Base-by-base conservation (phyloP, 2,888 invertebrate species). In the Leptogaster cylindrica region DNA sequence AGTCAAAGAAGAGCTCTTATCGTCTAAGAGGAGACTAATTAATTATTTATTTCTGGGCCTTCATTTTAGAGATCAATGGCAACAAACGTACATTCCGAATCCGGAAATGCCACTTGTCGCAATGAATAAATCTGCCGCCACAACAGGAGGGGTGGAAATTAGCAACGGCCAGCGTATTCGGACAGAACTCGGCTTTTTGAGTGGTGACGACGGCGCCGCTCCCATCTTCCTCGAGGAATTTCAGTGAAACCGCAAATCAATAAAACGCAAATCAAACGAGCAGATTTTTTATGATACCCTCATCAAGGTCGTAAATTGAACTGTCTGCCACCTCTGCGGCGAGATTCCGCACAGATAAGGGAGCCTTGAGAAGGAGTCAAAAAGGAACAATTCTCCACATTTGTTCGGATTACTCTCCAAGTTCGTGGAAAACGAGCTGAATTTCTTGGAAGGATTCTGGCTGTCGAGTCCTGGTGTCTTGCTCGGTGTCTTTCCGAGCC, bases 211-310 rank as follows among this genome's bases (percentile, higher is more conserved):
- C 55, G 55, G 36, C 55, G 55, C 55, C 36, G 55, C 14, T 55
- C 23, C 31, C 55, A 39, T 55, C 55, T 55, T 55, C 36, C 5
- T 20, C 12, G 10, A 55, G 36, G 23, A 55, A 36, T 55, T 18
- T 20, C 36, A 36, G 36, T 12, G 23, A 44, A 61, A 61, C 61
- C 61, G 61, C 61, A 61, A 61, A 61, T 61, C 61, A 61, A 61
- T 61, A 61, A 61, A 41, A 61, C 18, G 23, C 23, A 25, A 48
- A n/a, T 10, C 23, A 14, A n/a, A 50, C 25, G 39, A 23, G 31
- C 23, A 7, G 2, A 16, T 36, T 23, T n/a, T 31, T 27, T 52
- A 27, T 31, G 55, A 36, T 55, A 39, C 23, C 31, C 12, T 55
- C 55, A 23, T 18, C 55, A 55, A 39, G 55, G 55, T 33, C 39